Conservation (phyloP, 2,888 invertebrate genomes). For the Pyrrhia umbra region DNA sequence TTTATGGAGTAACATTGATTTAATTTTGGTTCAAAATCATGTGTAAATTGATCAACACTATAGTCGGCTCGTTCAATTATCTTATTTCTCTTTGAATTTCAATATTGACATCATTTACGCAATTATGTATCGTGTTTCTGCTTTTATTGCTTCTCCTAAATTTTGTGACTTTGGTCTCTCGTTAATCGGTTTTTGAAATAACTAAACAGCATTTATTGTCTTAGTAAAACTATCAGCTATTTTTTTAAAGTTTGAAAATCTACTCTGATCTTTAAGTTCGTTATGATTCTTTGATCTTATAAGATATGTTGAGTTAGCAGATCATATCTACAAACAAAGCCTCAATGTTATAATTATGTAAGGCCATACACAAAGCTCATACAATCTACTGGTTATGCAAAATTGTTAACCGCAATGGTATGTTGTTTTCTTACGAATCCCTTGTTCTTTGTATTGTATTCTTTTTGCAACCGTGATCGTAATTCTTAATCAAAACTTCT, state of each 20-base stretch:
- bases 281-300: not conserved
- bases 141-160: not conserved
- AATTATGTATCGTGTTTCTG: constrained; percentile 4
- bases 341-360: constrained; percentile 20
- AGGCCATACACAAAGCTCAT: constrained; percentile 20
- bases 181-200: constrained; percentile 7
- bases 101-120: not conserved
- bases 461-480: constrained; percentile 50
- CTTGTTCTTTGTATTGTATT: constrained; percentile 53
- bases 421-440: constrained; percentile 46
- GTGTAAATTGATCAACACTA: constrained; percentile 18
- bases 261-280: not conserved
- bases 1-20: constrained; percentile 36
- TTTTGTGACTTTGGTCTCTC: not conserved
- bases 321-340: not conserved
- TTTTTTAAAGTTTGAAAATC: not conserved
- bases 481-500: constrained; percentile 51
- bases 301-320: constrained; percentile 12
- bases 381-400: constrained; percentile 44
- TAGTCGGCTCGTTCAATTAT: constrained; percentile 11
- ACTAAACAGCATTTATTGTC: constrained; percentile 5
- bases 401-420: constrained; percentile 24
- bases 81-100: not conserved
- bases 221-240: not conserved
- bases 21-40: constrained; percentile 17